Evolutionary conservation across 2,888 invertebrate species (phyloP), one percentile per base, ranked within the genome.

Genomic region (Microctonus aethiopoides): DNA sequence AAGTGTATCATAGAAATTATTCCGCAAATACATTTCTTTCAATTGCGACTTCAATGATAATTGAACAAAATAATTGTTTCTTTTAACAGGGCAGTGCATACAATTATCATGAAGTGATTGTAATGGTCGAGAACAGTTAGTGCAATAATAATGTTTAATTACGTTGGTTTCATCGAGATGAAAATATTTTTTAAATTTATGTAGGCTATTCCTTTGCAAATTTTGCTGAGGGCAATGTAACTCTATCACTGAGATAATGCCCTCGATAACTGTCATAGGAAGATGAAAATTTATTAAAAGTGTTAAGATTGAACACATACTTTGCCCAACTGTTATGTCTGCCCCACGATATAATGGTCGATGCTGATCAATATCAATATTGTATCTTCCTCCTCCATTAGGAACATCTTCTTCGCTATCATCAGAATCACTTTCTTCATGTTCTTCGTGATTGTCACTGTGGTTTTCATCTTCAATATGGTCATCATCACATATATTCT

Each of bases 101-200:
- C 62, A 39, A 11, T 41, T 20, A n/a, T 62, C 41, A 41, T 62
- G 36, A n/a, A n/a, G 32, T 39, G 16, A 9, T 22, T n/a, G 16
- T 22, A 62, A 29, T 29, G 26, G 13, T 62, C 41, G 6, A 39
- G 7, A 10, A 62, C 62, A 62, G 22, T 16, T 11, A 4, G 13
- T 24, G 13, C 62, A 62, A 39, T 62, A 62, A 36, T 26, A 62
- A 62, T 62, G 62, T 22, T 41, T 62, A 6, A 26, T 62, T 3
- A 26, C 1, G 20, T 39, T 39, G 4, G 11, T 11, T 24, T 22
- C 24, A 3, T 13, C 22, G 10, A 62, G 11, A 16, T 20, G 22
- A 29, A 39, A 62, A 46, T 39, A 62, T 16, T 62, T 62, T 10
- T 26, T 11, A 41, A 62, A 62, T 39, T 62, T 62, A 13, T 26